These are phyloP conservation scores for Belonocnema kinseyi DNA, from an alignment of 1,140 invertebrate species.

Conservation along the genomic window DNA sequence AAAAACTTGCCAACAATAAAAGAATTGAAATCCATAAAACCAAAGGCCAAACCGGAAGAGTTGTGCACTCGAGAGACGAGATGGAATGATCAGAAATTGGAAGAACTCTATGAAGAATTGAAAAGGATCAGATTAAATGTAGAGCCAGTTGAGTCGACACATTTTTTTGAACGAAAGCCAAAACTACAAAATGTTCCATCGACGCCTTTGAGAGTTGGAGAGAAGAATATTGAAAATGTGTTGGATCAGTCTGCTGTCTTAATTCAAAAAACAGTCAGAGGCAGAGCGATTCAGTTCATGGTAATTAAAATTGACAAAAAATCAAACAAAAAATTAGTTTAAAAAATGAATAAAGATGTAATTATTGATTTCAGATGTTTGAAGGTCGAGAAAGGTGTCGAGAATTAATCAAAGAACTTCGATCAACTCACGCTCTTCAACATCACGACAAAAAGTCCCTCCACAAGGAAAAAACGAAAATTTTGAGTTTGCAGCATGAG, in stretches of 20 bases:
- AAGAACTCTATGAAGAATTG: constrained; percentile 77
- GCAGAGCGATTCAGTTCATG: constrained; percentile 82
- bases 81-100: constrained; percentile 79
- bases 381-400: constrained; percentile 81
- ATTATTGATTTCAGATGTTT: constrained; percentile 77
- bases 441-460: constrained; percentile 72
- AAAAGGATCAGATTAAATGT: constrained; percentile 60
- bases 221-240: not conserved
- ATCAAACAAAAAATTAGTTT: not conserved
- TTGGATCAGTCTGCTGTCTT: constrained; percentile 78
- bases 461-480: constrained; percentile 72
- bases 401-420: constrained; percentile 83
- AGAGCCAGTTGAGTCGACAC: not conserved
- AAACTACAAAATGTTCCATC: constrained; percentile 70
- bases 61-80: constrained; percentile 78
- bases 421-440: constrained; percentile 78
- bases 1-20: constrained; percentile 58
- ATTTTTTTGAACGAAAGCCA: constrained; percentile 56
- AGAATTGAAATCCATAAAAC: constrained; percentile 53
- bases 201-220: constrained; percentile 66
- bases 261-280: constrained; percentile 81
- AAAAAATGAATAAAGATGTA: constrained; percentile 39
- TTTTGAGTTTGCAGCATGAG: constrained; percentile 70
- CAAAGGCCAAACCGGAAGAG: constrained; percentile 58
- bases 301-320: constrained; percentile 66